These are phyloP conservation scores for Proteles cristata DNA, from an alignment of 2,113 vertebrate species.

Conservation along the genomic window DNA sequence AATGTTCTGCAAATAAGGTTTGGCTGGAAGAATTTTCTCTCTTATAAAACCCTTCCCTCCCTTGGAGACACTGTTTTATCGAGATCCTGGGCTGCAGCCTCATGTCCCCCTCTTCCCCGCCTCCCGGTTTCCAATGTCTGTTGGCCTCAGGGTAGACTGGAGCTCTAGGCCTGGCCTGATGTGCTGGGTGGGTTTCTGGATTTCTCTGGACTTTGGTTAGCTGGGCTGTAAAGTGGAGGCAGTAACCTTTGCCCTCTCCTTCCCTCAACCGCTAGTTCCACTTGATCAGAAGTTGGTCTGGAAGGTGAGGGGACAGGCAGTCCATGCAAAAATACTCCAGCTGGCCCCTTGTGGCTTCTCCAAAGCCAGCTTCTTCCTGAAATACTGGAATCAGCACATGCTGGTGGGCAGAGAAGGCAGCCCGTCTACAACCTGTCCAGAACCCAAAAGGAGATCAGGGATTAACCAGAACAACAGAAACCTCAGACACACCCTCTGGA, in stretches of 20 bases:
- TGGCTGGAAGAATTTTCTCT: not conserved
- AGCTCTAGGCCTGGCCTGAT: not conserved
- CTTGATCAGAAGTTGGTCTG: not conserved
- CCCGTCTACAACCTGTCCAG: accelerated
- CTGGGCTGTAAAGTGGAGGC: not conserved
- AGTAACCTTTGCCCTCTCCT: not conserved
- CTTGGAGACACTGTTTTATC: not conserved
- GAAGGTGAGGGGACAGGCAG: not conserved
- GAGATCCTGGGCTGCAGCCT: not conserved
- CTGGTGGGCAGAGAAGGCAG: not conserved
- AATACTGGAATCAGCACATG: not conserved
- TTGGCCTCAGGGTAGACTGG: not conserved
- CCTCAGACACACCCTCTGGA: not conserved
- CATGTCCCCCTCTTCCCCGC: accelerated
- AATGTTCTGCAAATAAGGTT: not conserved
- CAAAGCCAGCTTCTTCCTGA: not conserved
- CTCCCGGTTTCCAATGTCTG: not conserved
- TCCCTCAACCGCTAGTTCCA: not conserved
- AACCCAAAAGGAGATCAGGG: not conserved
- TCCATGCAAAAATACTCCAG: too few relatives aligned
- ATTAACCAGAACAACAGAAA: too few relatives aligned
- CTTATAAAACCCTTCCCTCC: not conserved
- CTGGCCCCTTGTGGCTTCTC: not conserved
- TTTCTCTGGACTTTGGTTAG: not conserved
- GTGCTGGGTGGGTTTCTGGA: not conserved